These are phyloP conservation scores for Anagyrus pseudococci DNA, from an alignment of 2,888 invertebrate species.

Conservation along the genomic window DNA sequence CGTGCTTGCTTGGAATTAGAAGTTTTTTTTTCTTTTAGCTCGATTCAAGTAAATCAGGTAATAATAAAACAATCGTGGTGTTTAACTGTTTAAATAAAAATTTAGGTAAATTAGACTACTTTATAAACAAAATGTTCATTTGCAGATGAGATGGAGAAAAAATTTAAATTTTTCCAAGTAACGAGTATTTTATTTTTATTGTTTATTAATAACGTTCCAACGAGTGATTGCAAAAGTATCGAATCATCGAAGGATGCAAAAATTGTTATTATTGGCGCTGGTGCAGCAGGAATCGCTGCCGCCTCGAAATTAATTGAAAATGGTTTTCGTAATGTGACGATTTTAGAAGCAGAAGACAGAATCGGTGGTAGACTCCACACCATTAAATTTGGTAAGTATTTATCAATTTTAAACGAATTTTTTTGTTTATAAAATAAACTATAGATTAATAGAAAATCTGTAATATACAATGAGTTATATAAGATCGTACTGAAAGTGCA, in stretches of 20 bases:
- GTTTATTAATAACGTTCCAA: neutral
- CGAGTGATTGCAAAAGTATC: neutral
- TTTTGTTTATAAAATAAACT: constrained; percentile 45
- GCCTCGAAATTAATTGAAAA: constrained; percentile 62
- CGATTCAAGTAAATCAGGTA: too few species aligned
- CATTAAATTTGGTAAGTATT: constrained; percentile 58
- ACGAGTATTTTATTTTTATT: neutral
- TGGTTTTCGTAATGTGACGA: constrained; percentile 60
- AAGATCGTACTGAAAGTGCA: too few species aligned
- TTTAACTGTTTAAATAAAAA: neutral
- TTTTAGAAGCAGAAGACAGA: constrained; percentile 63
- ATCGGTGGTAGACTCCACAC: constrained; percentile 63
- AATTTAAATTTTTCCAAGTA: neutral
- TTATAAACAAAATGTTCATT: neutral
- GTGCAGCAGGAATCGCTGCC: constrained; percentile 65
- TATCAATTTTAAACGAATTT: neutral
- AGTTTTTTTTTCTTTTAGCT: too few species aligned
- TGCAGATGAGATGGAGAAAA: neutral
- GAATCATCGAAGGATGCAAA: neutral
- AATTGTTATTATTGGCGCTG: constrained; percentile 66
- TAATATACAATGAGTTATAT: too few species aligned
- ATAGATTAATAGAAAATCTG: constrained; percentile 10
- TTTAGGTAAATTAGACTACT: neutral
- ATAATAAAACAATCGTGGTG: neutral
- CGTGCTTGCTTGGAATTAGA: neutral